Conservation (phyloP, 2,113 vertebrate species). For the Orycteropus afer region DNA sequence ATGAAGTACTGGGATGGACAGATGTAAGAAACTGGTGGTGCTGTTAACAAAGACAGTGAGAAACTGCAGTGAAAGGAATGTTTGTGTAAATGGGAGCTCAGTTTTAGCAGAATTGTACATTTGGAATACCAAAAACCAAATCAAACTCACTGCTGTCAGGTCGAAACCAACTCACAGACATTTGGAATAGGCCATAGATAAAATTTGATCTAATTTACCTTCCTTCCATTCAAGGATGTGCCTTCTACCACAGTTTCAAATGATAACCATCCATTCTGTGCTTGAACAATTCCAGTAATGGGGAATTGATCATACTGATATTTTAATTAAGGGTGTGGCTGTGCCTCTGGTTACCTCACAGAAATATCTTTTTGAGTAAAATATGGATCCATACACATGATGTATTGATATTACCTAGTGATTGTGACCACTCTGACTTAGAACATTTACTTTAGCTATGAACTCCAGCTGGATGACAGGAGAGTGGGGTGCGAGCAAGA, state of each 20-base stretch:
- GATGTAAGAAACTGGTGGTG: not conserved
- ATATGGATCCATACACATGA: not conserved
- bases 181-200: not conserved
- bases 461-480: not conserved
- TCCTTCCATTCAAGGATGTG: not conserved
- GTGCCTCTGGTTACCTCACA: not conserved
- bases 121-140: too few species aligned
- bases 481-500: not conserved
- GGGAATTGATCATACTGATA: constrained; percentile 9
- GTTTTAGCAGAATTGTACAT: not conserved
- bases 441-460: not conserved
- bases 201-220: not conserved
- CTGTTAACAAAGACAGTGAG: not conserved
- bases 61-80: not conserved
- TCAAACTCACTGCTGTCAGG: too few species aligned
- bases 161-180: too few species aligned
- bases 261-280: not conserved
- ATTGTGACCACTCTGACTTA: not conserved
- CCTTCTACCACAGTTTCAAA: constrained; percentile 21
- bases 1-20: not conserved
- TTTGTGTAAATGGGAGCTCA: not conserved
- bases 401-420: not conserved
- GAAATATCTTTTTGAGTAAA: not conserved
- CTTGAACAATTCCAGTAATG: not conserved
- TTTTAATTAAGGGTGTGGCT: not conserved